A percentile compares a stretch with the other conserved stretches of the same genome.
These are phyloP conservation scores for Venustaconcha ellipsiformis DNA, from an alignment of 1,140 invertebrate genomes.

Conservation along the genomic window DNA sequence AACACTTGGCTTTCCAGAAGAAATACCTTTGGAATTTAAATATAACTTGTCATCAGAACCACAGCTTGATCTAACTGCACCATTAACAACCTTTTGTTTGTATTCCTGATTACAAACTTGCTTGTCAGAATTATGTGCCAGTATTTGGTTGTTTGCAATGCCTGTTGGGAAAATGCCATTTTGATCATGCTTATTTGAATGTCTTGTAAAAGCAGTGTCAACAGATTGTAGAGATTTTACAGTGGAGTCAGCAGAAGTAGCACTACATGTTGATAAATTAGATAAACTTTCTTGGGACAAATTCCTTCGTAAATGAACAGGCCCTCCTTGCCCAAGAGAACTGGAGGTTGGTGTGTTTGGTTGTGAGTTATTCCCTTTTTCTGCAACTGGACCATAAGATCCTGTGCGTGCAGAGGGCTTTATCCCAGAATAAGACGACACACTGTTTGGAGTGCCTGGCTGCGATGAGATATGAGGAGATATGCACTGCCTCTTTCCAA, in stretches of 20 bases:
- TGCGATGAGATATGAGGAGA: conserved; percentile 17
- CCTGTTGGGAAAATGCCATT: no score
- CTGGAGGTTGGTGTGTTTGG: not conserved
- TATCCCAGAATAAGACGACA: conserved; percentile 17
- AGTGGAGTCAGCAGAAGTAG: no score
- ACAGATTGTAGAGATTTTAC: no score
- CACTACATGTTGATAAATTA: conserved; percentile 1
- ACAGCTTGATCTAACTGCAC: conserved; percentile 1
- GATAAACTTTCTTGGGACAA: conserved; percentile 19
- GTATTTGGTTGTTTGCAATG: not conserved
- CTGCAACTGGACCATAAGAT: conserved; percentile 11
- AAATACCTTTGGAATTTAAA: conserved; percentile 15
- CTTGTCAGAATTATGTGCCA: conserved; percentile 13
- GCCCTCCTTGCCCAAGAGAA: not conserved
- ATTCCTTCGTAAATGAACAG: conserved; percentile 18
- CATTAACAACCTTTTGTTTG: conserved; percentile 16
- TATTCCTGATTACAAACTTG: conserved; percentile 18
- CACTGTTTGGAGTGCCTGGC: conserved; percentile 27
- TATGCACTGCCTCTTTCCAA: conserved; percentile 19
- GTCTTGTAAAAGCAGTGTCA: no score
- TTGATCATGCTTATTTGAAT: no score
- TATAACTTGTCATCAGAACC: conserved; percentile 20
- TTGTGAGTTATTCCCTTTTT: not conserved
- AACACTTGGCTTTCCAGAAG: conserved; percentile 24
- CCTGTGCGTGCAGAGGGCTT: conserved; percentile 7